phyloP scores from a whole-genome alignment of 2,113 vertebrate species.

The Tinamus guttatus region DNA sequence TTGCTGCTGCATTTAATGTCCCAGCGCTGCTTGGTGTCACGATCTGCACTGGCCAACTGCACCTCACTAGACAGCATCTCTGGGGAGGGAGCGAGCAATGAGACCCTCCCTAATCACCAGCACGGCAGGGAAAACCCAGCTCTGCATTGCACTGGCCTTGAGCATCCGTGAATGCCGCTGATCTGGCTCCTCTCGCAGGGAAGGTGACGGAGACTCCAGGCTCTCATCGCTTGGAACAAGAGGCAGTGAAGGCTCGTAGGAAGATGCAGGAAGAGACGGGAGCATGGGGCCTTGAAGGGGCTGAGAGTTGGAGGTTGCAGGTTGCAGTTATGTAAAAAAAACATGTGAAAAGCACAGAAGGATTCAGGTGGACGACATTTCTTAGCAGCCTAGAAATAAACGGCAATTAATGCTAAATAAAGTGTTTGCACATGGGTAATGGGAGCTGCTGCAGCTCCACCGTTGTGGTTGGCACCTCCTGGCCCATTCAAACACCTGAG shows the following conservation, averaged over 20 bases:
- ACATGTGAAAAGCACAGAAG: neutral
- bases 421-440: accelerated
- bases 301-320: neutral
- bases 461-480: neutral
- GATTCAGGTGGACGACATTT: neutral
- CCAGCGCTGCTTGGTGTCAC: neutral
- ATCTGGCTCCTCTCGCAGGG: no score
- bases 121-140: neutral
- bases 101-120: neutral
- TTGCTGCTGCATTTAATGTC: neutral
- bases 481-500: accelerated
- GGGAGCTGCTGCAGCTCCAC: neutral
- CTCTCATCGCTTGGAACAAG: neutral
- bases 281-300: neutral
- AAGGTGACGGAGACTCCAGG: neutral
- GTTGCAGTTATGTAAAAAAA: neutral
- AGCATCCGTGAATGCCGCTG: neutral
- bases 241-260: neutral
- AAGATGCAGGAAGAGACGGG: neutral
- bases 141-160: neutral
- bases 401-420: neutral
- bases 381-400: neutral
- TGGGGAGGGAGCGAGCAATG: neutral
- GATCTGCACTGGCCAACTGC: neutral
- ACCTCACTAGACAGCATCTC: neutral